Percentiles rank a stretch among this genome's conserved stretches.
These are phyloP conservation scores for Chloroceryle amazona DNA, from an alignment of 2,797 vertebrate species.

Conservation along the genomic window DNA sequence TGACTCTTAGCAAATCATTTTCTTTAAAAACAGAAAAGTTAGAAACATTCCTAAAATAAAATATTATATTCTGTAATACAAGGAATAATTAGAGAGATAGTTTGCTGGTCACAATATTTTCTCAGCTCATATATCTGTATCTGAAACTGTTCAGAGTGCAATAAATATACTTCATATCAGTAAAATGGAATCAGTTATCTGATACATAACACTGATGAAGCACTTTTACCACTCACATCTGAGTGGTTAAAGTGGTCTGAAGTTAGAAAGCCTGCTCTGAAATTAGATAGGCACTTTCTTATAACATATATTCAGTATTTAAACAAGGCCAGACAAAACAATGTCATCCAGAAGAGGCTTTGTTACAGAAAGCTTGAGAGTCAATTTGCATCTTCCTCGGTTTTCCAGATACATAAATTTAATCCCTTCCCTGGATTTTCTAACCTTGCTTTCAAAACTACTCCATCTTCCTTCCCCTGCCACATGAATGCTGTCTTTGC, in stretches of 20 bases:
- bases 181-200: background rate
- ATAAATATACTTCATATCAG: background rate
- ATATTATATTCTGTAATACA: background rate
- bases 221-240: background rate
- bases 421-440: background rate
- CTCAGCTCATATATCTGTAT: background rate
- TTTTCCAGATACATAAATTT: background rate
- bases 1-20: rapidly evolving
- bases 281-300: background rate
- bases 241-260: too few species aligned
- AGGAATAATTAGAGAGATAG: background rate
- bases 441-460: rapidly evolving
- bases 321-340: background rate
- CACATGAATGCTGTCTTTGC: rapidly evolving
- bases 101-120: background rate
- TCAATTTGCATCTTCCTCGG: background rate
- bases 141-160: background rate
- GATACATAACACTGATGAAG: background rate
- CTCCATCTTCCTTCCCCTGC: background rate
- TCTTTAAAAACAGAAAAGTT: background rate
- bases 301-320: background rate
- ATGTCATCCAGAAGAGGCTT: background rate
- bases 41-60: background rate
- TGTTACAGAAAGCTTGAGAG: background rate
- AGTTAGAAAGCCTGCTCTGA: background rate